phyloP scores from a whole-genome alignment of 2,888 invertebrate species.

The Metacarcinus magister region DNA sequence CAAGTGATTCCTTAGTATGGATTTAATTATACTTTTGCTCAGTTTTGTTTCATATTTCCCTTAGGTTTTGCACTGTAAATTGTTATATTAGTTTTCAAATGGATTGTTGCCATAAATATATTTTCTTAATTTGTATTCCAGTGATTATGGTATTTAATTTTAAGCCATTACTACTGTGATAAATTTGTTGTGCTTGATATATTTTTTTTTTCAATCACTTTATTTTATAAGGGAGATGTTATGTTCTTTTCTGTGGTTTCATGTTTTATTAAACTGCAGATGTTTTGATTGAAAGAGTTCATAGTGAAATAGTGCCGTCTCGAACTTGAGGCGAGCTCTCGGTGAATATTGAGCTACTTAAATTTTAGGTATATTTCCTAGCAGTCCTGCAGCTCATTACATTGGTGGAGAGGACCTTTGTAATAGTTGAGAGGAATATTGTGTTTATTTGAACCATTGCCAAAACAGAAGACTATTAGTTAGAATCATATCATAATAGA shows the following conservation, averaged over 20 bases:
- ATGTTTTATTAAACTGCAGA: not conserved
- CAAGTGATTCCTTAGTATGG: constrained; percentile 57
- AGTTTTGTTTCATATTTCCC: constrained; percentile 46
- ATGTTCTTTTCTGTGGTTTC: constrained; percentile 29
- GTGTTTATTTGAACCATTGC: not conserved
- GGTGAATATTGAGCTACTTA: not conserved
- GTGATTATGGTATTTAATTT: constrained; percentile 62
- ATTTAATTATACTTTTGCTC: constrained; percentile 9
- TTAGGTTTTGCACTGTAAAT: not conserved
- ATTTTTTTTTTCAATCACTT: constrained; percentile 5
- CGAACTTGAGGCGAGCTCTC: not conserved
- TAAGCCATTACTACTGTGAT: constrained; percentile 78
- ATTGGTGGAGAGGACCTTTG: not conserved
- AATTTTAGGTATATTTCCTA: not conserved
- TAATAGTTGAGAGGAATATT: not conserved
- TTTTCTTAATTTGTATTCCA: constrained; percentile 65
- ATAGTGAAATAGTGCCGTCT: not conserved
- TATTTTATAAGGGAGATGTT: constrained; percentile 39
- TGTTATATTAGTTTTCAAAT: constrained; percentile 49
- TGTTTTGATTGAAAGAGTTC: constrained; percentile 4
- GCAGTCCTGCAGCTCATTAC: not conserved
- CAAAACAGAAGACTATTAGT: constrained; percentile 4
- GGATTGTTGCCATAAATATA: constrained; percentile 75
- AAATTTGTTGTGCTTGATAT: constrained; percentile 60
- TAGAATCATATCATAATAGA: constrained; percentile 41